Conservation (phyloP, 2,113 vertebrate species). For the Zosterops lateralis region DNA sequence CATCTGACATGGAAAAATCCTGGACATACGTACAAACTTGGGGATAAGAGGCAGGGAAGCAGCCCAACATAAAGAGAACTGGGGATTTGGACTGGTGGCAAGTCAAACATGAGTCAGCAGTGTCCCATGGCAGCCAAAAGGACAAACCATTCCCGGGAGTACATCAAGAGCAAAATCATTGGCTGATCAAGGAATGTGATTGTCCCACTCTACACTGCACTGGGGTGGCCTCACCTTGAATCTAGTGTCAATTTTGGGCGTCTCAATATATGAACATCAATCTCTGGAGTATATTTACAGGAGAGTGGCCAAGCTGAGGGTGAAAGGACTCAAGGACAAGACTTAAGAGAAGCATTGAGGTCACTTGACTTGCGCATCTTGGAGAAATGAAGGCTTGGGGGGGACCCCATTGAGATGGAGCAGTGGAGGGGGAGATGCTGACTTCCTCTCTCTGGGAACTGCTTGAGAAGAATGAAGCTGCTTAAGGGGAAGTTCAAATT, state of each 20-base stretch:
- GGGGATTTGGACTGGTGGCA: not conserved
- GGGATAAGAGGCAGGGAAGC: not conserved
- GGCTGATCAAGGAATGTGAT: not conserved
- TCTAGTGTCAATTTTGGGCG: not conserved
- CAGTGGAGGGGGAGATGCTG: not conserved
- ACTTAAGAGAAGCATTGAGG: not conserved
- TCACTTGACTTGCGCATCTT: not conserved
- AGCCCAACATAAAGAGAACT: not conserved
- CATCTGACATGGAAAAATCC: not conserved
- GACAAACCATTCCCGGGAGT: too few relatives aligned
- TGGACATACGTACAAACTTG: not conserved
- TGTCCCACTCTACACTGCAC: not conserved
- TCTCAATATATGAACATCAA: not conserved
- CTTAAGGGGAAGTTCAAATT: not conserved
- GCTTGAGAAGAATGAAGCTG: not conserved
- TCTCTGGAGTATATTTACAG: not conserved
- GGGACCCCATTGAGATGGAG: accelerated
- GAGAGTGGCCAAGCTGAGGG: not conserved
- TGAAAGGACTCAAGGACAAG: not conserved
- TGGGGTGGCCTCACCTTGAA: not conserved
- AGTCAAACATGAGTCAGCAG: not conserved
- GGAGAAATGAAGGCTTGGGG: not conserved
- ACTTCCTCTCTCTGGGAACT: not conserved
- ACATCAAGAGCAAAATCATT: not conserved
- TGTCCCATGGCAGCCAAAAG: not conserved